phyloP scores from a whole-genome alignment of 2,888 invertebrate genomes.

The Acholoe squamosa region DNA sequence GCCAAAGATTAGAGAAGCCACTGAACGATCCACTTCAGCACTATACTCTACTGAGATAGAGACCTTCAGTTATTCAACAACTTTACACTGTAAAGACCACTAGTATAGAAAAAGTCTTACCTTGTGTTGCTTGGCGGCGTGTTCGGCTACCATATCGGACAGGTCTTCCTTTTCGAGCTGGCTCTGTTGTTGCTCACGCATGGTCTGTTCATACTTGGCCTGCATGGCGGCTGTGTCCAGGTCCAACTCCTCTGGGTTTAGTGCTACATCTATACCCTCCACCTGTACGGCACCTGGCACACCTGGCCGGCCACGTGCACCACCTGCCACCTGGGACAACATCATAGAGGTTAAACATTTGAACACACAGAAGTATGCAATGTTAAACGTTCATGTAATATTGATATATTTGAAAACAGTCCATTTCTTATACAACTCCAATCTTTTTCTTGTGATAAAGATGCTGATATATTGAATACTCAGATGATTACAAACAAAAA shows the following conservation, averaged over 20 bases:
- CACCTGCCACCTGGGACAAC: constrained; percentile 54
- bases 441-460: too few relatives aligned
- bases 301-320: constrained; percentile 69
- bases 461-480: too few relatives aligned
- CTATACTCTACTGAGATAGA: background rate
- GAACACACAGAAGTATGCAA: too few relatives aligned
- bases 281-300: constrained; percentile 74
- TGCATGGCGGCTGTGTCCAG: constrained; percentile 96
- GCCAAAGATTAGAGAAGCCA: too few relatives aligned
- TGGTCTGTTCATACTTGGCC: constrained; percentile 94
- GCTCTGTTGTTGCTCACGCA: constrained; percentile 95
- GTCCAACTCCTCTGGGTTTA: constrained; percentile 98
- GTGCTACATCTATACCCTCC: constrained; percentile 92
- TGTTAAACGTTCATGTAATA: too few relatives aligned
- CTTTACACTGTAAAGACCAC: background rate
- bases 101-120: background rate
- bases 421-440: too few relatives aligned
- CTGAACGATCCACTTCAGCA: too few relatives aligned
- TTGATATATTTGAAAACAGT: too few relatives aligned
- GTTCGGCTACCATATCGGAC: constrained; percentile 99
- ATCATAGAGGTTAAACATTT: too few relatives aligned
- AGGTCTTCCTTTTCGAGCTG: constrained; percentile 95
- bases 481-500: too few relatives aligned
- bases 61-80: too few relatives aligned
- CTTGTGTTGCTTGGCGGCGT: constrained; percentile 95